These are phyloP conservation scores for Sylvietta virens DNA, from an alignment of 2,113 vertebrate species.

Conservation along the genomic window DNA sequence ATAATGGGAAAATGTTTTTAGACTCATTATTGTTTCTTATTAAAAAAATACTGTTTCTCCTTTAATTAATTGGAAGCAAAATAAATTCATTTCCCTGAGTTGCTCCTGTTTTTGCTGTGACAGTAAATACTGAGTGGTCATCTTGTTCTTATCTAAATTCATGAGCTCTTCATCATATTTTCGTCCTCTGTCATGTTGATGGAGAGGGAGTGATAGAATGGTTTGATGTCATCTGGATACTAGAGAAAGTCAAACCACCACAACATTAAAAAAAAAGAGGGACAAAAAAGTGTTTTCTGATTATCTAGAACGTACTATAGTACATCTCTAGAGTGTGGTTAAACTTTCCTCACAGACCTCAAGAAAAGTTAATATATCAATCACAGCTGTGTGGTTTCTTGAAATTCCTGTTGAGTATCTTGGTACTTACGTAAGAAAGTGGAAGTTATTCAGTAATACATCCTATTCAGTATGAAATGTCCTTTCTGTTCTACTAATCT, in stretches of 20 bases:
- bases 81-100: background rate
- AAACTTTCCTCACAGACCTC: background rate
- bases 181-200: background rate
- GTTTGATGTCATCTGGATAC: background rate
- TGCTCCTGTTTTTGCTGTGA: background rate
- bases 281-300: background rate
- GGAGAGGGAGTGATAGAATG: background rate
- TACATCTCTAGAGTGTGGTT: accelerated
- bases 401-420: background rate
- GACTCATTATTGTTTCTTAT: background rate
- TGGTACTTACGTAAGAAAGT: background rate
- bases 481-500: background rate
- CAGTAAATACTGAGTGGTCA: background rate
- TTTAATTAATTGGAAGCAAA: background rate
- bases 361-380: background rate
- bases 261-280: accelerated
- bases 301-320: background rate
- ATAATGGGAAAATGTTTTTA: accelerated
- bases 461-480: background rate
- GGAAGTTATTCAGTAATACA: background rate
- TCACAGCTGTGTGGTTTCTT: background rate
- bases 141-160: background rate
- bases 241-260: background rate
- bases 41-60: too few species aligned
- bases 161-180: background rate